Evolutionary conservation across 2,113 vertebrate genomes (phyloP).

Genomic region (Collichthys lucidus): DNA sequence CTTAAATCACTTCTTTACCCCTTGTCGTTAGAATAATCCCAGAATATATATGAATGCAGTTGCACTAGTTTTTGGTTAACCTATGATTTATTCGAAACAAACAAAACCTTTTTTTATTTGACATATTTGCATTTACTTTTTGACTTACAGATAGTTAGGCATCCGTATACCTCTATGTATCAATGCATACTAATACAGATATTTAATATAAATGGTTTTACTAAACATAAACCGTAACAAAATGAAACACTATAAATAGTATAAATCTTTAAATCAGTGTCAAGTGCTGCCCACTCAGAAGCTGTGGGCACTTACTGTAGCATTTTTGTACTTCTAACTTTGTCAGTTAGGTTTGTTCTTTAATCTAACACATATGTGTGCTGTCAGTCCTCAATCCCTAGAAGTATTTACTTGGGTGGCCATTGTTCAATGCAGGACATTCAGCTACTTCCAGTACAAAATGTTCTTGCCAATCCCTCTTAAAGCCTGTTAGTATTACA

Average conservation of each 20-base stretch:
- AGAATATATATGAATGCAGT: neutral
- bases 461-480: constrained; percentile 40
- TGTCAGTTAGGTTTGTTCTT: constrained; percentile 54
- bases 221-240: constrained; percentile 47
- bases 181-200: constrained; percentile 62
- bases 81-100: neutral
- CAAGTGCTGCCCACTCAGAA: constrained; percentile 60
- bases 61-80: neutral
- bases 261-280: constrained; percentile 60
- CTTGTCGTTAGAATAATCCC: neutral
- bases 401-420: constrained; percentile 17
- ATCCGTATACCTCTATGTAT: constrained; percentile 71
- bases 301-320: constrained; percentile 74
- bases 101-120: neutral
- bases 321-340: constrained; percentile 76
- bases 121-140: constrained; percentile 50
- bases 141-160: constrained; percentile 55
- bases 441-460: constrained; percentile 46
- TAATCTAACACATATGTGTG: constrained; percentile 41
- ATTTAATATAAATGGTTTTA: constrained; percentile 65
- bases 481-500: constrained; percentile 21
- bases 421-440: constrained; percentile 23
- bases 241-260: constrained; percentile 53
- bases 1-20: too few species aligned
- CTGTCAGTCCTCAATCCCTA: constrained; percentile 15